Base-by-base conservation (phyloP, 2,888 invertebrate genomes). In the Vandiemenella viatica region DNA sequence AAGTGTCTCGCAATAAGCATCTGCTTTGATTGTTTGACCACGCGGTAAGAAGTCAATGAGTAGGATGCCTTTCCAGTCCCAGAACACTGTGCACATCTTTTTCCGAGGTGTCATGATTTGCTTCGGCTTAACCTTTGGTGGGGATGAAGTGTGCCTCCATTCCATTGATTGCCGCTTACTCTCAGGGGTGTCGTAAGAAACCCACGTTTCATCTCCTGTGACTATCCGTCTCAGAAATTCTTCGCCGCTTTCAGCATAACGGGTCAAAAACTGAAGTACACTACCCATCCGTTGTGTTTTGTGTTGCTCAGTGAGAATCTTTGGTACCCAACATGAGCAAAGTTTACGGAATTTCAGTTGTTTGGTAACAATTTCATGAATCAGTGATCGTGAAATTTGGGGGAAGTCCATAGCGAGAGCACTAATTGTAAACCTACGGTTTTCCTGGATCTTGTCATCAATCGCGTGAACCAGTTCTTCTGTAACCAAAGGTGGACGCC, bases 1-100 rank as follows among this genome's bases (percentile, higher is more conserved):
- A 40, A 40, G 40, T 48, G 46, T 22, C 47, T 15, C 42, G 18
- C 26, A 16, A 15, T 10, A 40, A 40, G 15, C 5, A 18, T 16
- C 20, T 16, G 49, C 49, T 21, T 32, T 49, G 10, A 49, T 48
- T 37, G 47, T 49, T 15, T 21, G 7, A 19, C 32, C 7, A 15
- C 38, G 32, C 18, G 43, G 42, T 20, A 50, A 43, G 8, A 50
- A 42, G 32, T 50, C 23, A 5, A 50, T 42, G 22, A 44, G 48
- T 44, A 56, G 43, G 38, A 58, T 51, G n/a, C 55, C 53, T 47
- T 55, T 50, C 17, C 45, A 50, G 54, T 54, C 54, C 54, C 54
- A 58, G 53, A 58, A 55, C 43, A 56, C 55, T 13, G 55, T 54
- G 45, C 55, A 56, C 55, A 57, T 58, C 50, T 57, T 49, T 55